Evolutionary conservation across 2,888 invertebrate species (phyloP).

Genomic region (Philonicus albiceps): DNA sequence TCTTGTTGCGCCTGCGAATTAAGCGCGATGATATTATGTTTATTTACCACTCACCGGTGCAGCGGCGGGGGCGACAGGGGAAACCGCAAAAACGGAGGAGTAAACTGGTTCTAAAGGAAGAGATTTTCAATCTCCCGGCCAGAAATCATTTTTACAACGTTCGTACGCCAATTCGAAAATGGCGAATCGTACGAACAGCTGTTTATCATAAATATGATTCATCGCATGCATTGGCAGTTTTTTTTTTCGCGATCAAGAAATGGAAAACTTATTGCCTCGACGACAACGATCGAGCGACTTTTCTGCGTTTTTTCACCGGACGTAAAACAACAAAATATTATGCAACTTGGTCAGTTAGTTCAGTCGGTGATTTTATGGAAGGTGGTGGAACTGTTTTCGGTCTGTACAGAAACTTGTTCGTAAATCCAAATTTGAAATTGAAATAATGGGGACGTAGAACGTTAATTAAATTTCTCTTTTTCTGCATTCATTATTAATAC

Average conservation of each 20-base stretch:
- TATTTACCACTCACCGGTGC: neutral
- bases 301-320: neutral
- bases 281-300: neutral
- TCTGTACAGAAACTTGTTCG: neutral
- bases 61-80: neutral
- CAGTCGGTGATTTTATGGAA: neutral
- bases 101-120: slow-evolving; percentile 34
- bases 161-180: neutral
- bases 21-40: slow-evolving; percentile 17
- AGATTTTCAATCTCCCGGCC: neutral
- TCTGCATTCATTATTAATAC: neutral
- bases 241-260: neutral
- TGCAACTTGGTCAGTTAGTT: neutral
- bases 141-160: slow-evolving; percentile 17
- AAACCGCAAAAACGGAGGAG: neutral
- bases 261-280: neutral
- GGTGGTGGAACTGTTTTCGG: neutral
- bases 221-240: neutral
- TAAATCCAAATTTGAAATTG: neutral
- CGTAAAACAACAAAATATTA: neutral
- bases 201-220: neutral
- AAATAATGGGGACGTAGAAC: neutral
- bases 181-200: neutral
- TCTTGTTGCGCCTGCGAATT: neutral
- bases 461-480: neutral